A percentile compares a stretch with the other conserved stretches of the same genome.
These are phyloP conservation scores for Montifringilla adamsi DNA, from an alignment of 2,113 vertebrate genomes.

Conservation along the genomic window DNA sequence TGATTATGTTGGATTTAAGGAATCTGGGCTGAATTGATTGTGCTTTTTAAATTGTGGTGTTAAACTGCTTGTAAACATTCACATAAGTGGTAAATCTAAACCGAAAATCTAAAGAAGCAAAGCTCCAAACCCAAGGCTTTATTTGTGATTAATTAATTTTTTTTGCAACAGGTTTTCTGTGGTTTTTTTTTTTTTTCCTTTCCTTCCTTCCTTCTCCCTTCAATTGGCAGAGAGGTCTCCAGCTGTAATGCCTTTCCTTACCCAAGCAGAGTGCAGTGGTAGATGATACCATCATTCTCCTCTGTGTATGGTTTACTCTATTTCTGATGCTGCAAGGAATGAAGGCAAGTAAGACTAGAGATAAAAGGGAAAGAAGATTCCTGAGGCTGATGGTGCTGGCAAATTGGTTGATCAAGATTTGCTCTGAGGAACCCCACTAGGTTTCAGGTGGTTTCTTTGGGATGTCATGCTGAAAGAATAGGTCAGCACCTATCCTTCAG, in stretches of 20 bases:
- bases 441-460: not conserved
- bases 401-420: not conserved
- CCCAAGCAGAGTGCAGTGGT: not conserved
- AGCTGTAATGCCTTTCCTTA: not conserved
- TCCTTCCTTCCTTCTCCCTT: not conserved
- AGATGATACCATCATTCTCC: constrained; percentile 16
- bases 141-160: not conserved
- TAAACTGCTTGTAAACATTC: not conserved
- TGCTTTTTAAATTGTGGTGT: not conserved
- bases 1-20: constrained; percentile 20
- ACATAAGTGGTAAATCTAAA: not conserved
- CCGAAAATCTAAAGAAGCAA: not conserved
- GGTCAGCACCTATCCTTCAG: not conserved
- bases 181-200: not conserved
- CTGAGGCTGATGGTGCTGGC: not conserved
- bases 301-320: not conserved
- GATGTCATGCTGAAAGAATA: not conserved
- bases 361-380: not conserved
- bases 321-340: not conserved
- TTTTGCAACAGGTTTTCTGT: constrained; percentile 72
- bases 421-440: not conserved
- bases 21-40: not conserved
- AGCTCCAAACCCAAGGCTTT: not conserved
- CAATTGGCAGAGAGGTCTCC: not conserved
- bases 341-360: not conserved